Evolutionary conservation across 2,888 invertebrate genomes (phyloP), one percentile per base, ranked within the genome.

Genomic region (Caradrina kadenii): DNA sequence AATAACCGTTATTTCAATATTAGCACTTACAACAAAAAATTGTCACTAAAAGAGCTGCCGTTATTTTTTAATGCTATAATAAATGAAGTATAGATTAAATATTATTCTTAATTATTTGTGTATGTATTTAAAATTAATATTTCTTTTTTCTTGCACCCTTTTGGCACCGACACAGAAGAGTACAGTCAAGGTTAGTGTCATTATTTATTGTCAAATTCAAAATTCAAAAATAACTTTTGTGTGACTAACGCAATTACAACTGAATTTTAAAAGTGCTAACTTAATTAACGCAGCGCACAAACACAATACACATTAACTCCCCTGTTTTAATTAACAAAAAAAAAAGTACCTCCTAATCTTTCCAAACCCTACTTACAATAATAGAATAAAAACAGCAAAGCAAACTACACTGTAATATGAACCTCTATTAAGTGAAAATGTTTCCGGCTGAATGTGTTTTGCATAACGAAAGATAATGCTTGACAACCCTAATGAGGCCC

Each of bases 161-260:
- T 82, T 80, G 87, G 85, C 77, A 81, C 45, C 48, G 21, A 61
- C 65, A 73, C 66, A 79, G 80, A 83, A 69, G 81, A 82, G 81
- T 76, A 65, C 82, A 52, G 79, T 88, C 17, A 88, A 88, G 87
- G 88, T 88, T 58, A 78, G 87, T 84, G 31, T 53, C 17, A 4
- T 22, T 58, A 17, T 45, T 17, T 6, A 17, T 42, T 50, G 45
- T 19, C 10, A 45, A 54, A 13, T 31, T 15, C 11, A 15, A 45
- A 54, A 13, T 31, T 15, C 11, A 15, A 26, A 22, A 63, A 50
- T 66, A 62, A 55, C 49, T 19, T 11, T n/a, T 6, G 7, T 52
- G 2, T 55, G 15, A 53, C 22, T 54, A 62, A 63, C 35, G 17
- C 8, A 61, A 31, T 3, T 35, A 31, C 2, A 31, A 15, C 17